Evolutionary conservation across 2,888 invertebrate species (phyloP).

Genomic region (Sarcophaga rosellei): DNA sequence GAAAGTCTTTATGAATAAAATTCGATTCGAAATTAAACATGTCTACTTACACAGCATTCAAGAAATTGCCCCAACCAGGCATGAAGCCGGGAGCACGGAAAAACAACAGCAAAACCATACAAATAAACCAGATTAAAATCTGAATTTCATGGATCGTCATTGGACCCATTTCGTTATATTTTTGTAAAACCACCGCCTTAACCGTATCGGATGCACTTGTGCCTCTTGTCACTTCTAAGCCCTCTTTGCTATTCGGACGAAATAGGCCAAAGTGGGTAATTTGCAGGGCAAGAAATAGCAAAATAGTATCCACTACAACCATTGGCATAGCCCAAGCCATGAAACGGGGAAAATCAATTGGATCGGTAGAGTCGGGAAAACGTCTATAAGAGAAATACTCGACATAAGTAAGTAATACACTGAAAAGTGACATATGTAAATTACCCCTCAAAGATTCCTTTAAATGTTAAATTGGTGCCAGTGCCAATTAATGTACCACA

Average conservation of each 20-base stretch:
- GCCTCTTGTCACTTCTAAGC: constrained; percentile 57
- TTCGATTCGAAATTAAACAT: neutral
- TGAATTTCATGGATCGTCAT: constrained; percentile 67
- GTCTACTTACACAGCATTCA: constrained; percentile 59
- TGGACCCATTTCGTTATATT: constrained; percentile 63
- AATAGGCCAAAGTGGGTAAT: constrained; percentile 75
- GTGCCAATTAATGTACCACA: constrained; percentile 89
- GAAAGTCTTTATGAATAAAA: neutral
- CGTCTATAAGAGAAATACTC: constrained; percentile 73
- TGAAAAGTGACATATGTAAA: no score
- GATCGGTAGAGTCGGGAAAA: constrained; percentile 73
- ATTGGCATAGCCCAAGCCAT: constrained; percentile 73
- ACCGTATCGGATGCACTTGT: constrained; percentile 46
- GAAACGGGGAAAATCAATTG: constrained; percentile 73
- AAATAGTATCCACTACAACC: constrained; percentile 64
- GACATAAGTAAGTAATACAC: no score
- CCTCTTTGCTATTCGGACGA: constrained; percentile 71
- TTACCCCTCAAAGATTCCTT: constrained; percentile 87
- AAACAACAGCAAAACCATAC: constrained; percentile 63
- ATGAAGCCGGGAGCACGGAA: constrained; percentile 64
- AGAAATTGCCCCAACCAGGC: constrained; percentile 62
- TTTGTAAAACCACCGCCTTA: constrained; percentile 56
- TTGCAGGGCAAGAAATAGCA: constrained; percentile 72
- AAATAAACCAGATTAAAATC: constrained; percentile 58
- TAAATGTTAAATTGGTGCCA: constrained; percentile 90